A percentile compares a stretch with the other conserved stretches of the same genome.
Evolutionary conservation across 2,113 vertebrate species (phyloP).

Genomic region (Eublepharis macularius): DNA sequence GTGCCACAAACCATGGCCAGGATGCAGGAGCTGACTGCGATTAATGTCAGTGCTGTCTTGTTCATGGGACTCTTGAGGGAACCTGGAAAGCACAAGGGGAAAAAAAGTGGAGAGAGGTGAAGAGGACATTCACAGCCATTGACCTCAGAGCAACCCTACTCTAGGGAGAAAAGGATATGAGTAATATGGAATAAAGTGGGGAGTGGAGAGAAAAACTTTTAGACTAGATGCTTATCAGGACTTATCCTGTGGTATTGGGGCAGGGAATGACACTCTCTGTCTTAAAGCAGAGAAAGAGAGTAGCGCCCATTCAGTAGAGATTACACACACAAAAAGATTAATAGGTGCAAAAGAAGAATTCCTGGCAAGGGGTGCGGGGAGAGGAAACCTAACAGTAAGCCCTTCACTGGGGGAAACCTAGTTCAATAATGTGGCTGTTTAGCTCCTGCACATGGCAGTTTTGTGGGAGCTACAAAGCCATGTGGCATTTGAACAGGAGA

Average conservation of each 20-base stretch:
- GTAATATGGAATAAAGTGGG: background rate
- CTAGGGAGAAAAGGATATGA: too few species aligned
- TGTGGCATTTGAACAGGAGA: background rate
- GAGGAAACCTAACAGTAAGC: background rate
- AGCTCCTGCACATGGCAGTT: too few species aligned
- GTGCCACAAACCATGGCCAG: conserved; percentile 95
- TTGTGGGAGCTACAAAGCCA: background rate
- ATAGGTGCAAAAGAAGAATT: too few species aligned
- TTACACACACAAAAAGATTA: too few species aligned
- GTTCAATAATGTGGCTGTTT: background rate
- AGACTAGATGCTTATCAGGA: background rate
- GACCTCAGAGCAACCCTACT: background rate
- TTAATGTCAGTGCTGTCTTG: conserved; percentile 92
- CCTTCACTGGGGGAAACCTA: background rate
- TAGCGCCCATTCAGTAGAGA: background rate
- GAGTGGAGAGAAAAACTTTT: background rate
- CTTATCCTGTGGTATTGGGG: background rate
- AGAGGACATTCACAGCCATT: background rate
- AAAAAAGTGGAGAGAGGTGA: background rate
- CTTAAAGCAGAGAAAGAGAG: too few species aligned
- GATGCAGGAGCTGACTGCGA: conserved; percentile 93
- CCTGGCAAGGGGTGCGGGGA: background rate
- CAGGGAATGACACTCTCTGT: too few species aligned
- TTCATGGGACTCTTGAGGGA: conserved; percentile 92
- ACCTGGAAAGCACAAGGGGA: conserved; percentile 75